Evolutionary conservation across 2,797 vertebrate species (phyloP), one percentile per base, ranked within the genome.

Genomic region (Petrocephalus schoutedeni): DNA sequence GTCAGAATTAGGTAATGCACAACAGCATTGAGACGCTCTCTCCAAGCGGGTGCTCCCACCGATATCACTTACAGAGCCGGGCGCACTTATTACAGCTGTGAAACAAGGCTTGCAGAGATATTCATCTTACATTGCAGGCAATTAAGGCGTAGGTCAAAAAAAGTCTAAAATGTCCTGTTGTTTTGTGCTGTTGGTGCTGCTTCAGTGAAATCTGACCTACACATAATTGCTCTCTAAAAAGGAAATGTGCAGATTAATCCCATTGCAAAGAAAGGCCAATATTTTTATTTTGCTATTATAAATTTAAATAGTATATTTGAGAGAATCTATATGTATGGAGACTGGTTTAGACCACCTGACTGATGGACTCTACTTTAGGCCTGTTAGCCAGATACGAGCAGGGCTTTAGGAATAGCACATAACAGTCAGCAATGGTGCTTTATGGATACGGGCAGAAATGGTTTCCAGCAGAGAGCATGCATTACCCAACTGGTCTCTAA

Each of bases 1-100:
- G 93, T 95, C 94, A 95, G 90, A 90, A 92, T 91, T 91, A 92
- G 89, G 91, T 89, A 94, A 91, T 92, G 92, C 93, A 92, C 91
- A 93, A 93, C 89, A 92, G 91, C 92, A 93, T 89, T 0, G 90
- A 93, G 94, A 95, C 93, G 92, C 92, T 92, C 93, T 93, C 91
- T 84, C 88, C 89, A 89, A 92, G 91, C 94, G 94, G 94, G 94
- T 94, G 93, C 89, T 93, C 91, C 91, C 91, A 92, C 54, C 9
- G 90, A 92, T 94, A 92, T 89, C 89, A 86, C 92, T 93, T 91
- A 58, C 83, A 64, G 12, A 32, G 6, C 84, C 2, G 5, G 21
- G 21, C 86, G 88, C 61, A 41, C 88, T 88, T 89, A 90, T 54
- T 36, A 85, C 91, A 95, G 93, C 92, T 94, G 94, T 94, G 93